Evolutionary conservation across 2,113 vertebrate species (phyloP), one percentile per base, ranked within the genome.

Genomic region (Gadus chalcogrammus): DNA sequence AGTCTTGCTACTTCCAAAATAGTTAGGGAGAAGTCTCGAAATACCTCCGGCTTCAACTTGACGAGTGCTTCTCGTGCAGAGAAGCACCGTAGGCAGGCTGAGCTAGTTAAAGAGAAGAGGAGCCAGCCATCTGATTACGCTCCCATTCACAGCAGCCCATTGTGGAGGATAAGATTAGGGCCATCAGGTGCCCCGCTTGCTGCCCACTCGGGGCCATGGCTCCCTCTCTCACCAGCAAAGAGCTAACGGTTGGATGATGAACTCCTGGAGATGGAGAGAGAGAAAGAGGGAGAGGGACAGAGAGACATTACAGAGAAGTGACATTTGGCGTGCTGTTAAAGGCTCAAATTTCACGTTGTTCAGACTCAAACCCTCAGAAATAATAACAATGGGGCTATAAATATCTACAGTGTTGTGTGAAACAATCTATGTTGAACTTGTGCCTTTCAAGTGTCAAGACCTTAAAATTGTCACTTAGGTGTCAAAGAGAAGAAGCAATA

Each of bases 1-100:
- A 22, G 42, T 48, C 42, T 9, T 31, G 24, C 3, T 42, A 56
- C 31, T 64, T 17, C 67, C 76, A n/a, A 77, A 22, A 73, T 63
- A 28, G 65, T 78, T 77, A 22, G 27, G 42, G 69, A 72, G 17
- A 69, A 38, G 22, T 61, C 76, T 76, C 74, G 70, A 81, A 81
- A 81, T 78, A 80, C 1, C 58, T 18, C 15, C 0, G 22, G 24
- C 61, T 38, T 24, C 69, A 64, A 69, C 58, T 8, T 7, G 18
- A 48, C 31, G 31, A 24, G 24, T 24, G 24, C 18, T 18, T 66
- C 61, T 61, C 15, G 0, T 62, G 59, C 64, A 56, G 55, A 68
- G 68, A 70, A 15, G 52, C 53, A 61, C 22, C 2, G 27, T 52
- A 28, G 61, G 68, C 28, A 20, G n/a, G 55, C 55, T 17, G 7